Percentiles rank a stretch among this genome's conserved stretches.
phyloP scores from a whole-genome alignment of 2,797 vertebrate genomes.

The Syngnathus acus region DNA sequence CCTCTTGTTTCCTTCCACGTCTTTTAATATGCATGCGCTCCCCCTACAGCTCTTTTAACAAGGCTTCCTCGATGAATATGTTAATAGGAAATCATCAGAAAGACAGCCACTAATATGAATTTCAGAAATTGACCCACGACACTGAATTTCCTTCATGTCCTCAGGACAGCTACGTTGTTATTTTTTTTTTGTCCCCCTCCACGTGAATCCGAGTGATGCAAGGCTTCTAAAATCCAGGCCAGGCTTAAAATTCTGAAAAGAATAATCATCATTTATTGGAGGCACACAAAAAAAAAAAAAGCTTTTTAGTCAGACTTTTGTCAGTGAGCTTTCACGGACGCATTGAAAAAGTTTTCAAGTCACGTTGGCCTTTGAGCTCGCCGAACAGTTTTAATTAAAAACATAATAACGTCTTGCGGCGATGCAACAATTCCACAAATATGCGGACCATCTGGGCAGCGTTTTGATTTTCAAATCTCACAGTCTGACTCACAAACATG shows the following conservation, averaged over 20 bases:
- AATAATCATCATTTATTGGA: background rate
- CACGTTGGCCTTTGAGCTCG: slow-evolving; percentile 10
- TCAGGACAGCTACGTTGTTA: slow-evolving; percentile 15
- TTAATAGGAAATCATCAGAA: slow-evolving; percentile 41
- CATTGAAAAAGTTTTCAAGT: background rate
- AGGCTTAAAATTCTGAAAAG: background rate
- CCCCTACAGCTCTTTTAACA: slow-evolving; percentile 37
- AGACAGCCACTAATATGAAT: slow-evolving; percentile 38
- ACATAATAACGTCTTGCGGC: background rate
- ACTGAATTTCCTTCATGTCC: slow-evolving; percentile 29
- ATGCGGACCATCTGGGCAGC: slow-evolving; percentile 4
- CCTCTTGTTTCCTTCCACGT: slow-evolving; percentile 21
- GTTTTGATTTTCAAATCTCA: background rate
- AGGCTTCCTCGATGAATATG: slow-evolving; percentile 47
- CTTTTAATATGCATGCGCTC: slow-evolving; percentile 28
- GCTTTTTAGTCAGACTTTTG: background rate
- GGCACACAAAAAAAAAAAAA: background rate
- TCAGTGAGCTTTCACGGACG: background rate
- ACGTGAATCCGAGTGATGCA: background rate
- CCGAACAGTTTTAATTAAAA: slow-evolving; percentile 13
- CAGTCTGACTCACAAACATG: background rate
- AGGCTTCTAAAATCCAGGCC: background rate
- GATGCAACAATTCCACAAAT: background rate
- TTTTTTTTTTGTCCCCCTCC: background rate
- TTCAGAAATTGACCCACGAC: slow-evolving; percentile 45